Percentiles rank a stretch among this genome's conserved stretches.
These are phyloP conservation scores for Lytechinus pictus DNA, from an alignment of 35 echinoderm and acorn worm species.

Conservation along the genomic window DNA sequence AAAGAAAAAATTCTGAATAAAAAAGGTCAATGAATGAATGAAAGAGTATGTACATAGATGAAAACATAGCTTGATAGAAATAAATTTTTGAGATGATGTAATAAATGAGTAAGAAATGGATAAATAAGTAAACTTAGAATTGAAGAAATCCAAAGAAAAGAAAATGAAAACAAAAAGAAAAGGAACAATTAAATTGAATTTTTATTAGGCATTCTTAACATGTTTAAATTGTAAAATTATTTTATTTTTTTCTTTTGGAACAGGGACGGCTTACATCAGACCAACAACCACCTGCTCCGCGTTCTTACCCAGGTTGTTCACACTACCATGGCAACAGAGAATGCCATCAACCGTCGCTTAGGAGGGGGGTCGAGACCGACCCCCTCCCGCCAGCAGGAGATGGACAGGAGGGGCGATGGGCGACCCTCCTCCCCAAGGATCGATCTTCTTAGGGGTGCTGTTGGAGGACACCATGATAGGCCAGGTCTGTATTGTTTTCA, in stretches of 20 bases:
- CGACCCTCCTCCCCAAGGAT: constrained; percentile 37
- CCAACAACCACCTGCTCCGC: constrained; percentile 83
- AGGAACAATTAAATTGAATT: too few species aligned
- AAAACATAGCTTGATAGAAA: too few species aligned
- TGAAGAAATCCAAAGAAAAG: too few species aligned
- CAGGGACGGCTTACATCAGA: constrained; percentile 79
- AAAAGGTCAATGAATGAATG: too few species aligned
- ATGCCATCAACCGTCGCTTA: constrained; percentile 81
- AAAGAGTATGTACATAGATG: too few species aligned
- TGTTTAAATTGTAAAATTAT: too few species aligned
- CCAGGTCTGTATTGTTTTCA: neutral
- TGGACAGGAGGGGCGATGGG: constrained; percentile 50
- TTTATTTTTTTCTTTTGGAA: neutral
- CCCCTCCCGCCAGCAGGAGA: constrained; percentile 48
- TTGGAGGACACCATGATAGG: constrained; percentile 60
- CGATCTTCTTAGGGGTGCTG: constrained; percentile 48
- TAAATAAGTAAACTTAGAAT: too few species aligned
- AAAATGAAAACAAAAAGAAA: too few species aligned
- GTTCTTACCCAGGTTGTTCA: constrained; percentile 78
- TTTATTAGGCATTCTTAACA: too few species aligned
- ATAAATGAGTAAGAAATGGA: too few species aligned
- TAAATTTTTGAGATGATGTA: too few species aligned
- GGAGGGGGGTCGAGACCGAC: constrained; percentile 37
- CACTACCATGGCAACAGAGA: constrained; percentile 80
- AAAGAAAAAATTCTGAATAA: too few species aligned